phyloP scores from a whole-genome alignment of 2,888 invertebrate genomes.

The Charanyca ferruginea region DNA sequence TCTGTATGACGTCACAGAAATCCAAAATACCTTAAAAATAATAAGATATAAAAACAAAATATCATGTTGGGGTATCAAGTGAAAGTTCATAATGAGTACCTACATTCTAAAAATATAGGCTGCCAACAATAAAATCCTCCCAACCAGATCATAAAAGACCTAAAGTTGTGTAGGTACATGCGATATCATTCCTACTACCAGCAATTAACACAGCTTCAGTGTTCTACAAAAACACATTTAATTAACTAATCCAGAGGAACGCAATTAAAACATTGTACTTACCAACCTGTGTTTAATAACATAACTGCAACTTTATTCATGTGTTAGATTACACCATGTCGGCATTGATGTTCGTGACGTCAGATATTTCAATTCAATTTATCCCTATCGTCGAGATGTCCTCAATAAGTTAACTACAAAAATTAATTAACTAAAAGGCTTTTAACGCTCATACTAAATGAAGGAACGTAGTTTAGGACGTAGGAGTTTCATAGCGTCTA shows the following conservation, averaged over 20 bases:
- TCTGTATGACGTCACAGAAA: too few species aligned
- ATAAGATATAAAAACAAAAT: too few species aligned
- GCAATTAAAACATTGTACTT: background rate
- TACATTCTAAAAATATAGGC: too few species aligned
- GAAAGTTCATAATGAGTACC: too few species aligned
- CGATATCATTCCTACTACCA: too few species aligned
- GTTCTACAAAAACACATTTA: background rate
- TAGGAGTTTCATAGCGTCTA: too few species aligned
- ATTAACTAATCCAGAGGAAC: slow-evolving; percentile 6
- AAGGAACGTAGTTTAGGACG: too few species aligned
- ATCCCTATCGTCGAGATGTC: slow-evolving; percentile 21
- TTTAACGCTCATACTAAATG: background rate
- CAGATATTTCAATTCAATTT: slow-evolving; percentile 32
- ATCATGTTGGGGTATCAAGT: too few species aligned
- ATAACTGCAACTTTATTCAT: slow-evolving; percentile 23
- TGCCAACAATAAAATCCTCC: too few species aligned
- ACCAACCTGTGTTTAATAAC: slow-evolving; percentile 6
- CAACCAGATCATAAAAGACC: too few species aligned
- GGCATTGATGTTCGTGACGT: slow-evolving; percentile 22
- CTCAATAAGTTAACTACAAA: background rate
- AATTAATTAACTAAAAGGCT: background rate
- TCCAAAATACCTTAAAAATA: too few species aligned
- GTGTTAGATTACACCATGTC: slow-evolving; percentile 24
- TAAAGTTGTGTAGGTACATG: too few species aligned
- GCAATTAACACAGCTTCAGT: background rate